Evolutionary conservation across 2,888 invertebrate genomes (phyloP), one percentile per base, ranked within the genome.

Genomic region (Dastarcus helophoroides): DNA sequence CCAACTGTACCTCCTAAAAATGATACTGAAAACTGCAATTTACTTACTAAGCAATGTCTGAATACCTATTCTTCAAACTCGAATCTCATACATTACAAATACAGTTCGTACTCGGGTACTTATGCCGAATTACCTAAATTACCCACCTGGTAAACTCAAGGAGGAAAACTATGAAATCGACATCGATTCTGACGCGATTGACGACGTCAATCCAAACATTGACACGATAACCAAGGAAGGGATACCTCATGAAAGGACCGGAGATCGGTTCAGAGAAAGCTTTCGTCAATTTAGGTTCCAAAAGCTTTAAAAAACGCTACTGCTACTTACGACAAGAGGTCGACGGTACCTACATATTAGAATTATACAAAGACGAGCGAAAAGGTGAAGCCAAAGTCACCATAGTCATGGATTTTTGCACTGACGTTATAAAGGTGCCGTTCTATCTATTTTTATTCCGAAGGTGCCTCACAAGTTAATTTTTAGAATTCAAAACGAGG

Each of bases 331-430:
- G 89, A 39, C 81, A 84, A 58, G 89, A 90, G 64, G 80, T 89
- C 15, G 90, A 91, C 56, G 88, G 86, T 25, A 86, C 89, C 1
- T 90, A 89, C 51, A 83, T 88, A 50, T 68, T 93, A 30, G 90
- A 91, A 63, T 73, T 93, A 45, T 86, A 86, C 59, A 93, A 93
- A 64, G 93, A 93, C 62, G 90, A 91, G 38, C 82, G 83, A 56
- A 89, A 86, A 62, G 77, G 77, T 14, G 91, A 93, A 50, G 82
- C 86, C 1, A 91, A 91, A 64, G 79, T 86, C 42, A 83, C 89
- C 17, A 84, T 93, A 55, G 89, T 88, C 42, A 82, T 93, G 79
- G 91, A 93, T 59, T 86, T 89, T 64, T 91, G 90, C 54, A 81
- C 81, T 2, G 88, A 89, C 58, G 86, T 91, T 47, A 74, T 83